Evolutionary conservation across 2,888 invertebrate species (phyloP).

Genomic region (Eupithecia tripunctaria): DNA sequence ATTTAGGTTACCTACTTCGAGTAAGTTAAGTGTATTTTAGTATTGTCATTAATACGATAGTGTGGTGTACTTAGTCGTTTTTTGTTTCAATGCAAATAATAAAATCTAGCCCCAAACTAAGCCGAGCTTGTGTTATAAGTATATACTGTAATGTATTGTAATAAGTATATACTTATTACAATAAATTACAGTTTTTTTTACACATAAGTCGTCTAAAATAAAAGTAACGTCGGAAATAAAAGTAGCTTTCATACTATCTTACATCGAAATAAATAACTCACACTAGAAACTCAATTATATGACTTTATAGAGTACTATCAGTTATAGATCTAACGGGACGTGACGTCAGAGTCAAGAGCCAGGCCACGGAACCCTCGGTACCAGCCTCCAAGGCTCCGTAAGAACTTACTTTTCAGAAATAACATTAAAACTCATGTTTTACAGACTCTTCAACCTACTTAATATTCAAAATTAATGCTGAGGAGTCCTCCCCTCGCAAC

Average conservation of each 20-base stretch:
- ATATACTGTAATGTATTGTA: no score
- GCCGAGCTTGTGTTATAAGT: no score
- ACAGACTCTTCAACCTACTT: conserved; percentile 20
- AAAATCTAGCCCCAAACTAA: no score
- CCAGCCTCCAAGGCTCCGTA: background rate
- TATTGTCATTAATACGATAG: background rate
- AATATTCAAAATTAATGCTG: conserved; percentile 34
- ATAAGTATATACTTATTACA: no score
- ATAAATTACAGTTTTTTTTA: no score
- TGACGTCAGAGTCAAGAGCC: background rate
- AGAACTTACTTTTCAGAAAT: conserved; percentile 1
- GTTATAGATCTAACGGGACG: conserved; percentile 10
- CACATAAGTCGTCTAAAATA: background rate
- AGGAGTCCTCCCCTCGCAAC: conserved; percentile 16
- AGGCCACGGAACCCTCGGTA: background rate
- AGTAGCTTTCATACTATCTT: background rate
- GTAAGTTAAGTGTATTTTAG: no score
- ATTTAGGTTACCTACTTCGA: no score
- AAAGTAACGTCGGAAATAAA: background rate
- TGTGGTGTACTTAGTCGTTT: background rate
- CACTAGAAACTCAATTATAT: background rate
- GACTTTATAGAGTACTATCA: conserved; percentile 1
- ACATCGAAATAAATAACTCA: background rate
- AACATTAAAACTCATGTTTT: conserved; percentile 25
- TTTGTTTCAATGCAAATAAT: background rate